A percentile compares a stretch with the other conserved stretches of the same genome.
These are phyloP conservation scores for Drosophila melanica DNA, from an alignment of 1,140 invertebrate species.

Conservation along the genomic window DNA sequence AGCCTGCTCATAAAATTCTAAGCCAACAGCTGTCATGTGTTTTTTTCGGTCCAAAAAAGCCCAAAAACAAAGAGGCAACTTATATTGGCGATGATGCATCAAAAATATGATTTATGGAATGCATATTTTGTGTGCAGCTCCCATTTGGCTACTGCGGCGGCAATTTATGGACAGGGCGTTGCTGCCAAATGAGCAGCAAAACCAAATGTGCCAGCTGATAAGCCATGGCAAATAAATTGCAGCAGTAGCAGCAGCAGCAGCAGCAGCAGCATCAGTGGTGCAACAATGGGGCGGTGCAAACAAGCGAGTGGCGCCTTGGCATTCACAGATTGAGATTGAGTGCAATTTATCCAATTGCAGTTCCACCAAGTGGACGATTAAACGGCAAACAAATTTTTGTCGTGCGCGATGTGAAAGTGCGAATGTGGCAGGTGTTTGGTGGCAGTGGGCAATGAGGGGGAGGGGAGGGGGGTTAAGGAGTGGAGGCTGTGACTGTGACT, in stretches of 20 bases:
- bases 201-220: conserved; percentile 66
- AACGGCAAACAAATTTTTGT: conserved; percentile 61
- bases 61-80: neutral
- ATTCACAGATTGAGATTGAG: conserved; percentile 64
- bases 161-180: conserved; percentile 69
- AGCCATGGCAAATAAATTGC: conserved; percentile 64
- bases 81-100: conserved; percentile 8
- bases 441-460: neutral
- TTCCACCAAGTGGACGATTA: conserved; percentile 64
- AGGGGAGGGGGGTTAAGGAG: neutral
- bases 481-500: neutral
- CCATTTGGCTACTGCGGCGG: conserved; percentile 58
- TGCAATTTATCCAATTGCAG: conserved; percentile 58
- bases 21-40: neutral
- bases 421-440: conserved; percentile 38
- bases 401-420: conserved; percentile 69
- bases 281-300: conserved; percentile 25
- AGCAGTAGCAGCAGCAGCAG: neutral
- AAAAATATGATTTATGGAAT: conserved; percentile 29
- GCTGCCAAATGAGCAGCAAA: conserved; percentile 57
- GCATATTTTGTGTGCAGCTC: conserved; percentile 30
- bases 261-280: neutral
- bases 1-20: no score
- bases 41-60: neutral
- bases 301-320: conserved; percentile 29